Evolutionary conservation across 1,140 invertebrate species (phyloP).

Genomic region (Harlomillsia oculata): DNA sequence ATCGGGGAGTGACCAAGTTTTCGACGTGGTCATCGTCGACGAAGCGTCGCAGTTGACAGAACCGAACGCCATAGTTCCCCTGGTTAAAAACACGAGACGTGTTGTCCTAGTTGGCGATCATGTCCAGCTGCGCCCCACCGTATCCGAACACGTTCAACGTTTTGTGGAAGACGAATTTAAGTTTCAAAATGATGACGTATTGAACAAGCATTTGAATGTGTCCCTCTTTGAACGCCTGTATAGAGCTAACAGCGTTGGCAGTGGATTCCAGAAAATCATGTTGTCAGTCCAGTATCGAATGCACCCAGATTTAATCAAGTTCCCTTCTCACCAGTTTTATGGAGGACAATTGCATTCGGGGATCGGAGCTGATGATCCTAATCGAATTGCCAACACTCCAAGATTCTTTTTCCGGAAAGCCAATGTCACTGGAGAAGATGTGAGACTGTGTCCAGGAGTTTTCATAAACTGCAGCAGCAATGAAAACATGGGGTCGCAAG

Average conservation of each 20-base stretch:
- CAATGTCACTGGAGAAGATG: constrained; percentile 19
- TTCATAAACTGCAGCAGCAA: not conserved
- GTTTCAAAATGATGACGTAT: not conserved
- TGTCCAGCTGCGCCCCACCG: constrained; percentile 46
- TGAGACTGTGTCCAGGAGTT: not conserved
- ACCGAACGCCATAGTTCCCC: constrained; percentile 43
- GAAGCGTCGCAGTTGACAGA: constrained; percentile 40
- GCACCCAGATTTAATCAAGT: constrained; percentile 41
- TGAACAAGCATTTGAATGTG: not conserved
- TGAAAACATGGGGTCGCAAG: not conserved
- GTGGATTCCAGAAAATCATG: constrained; percentile 34
- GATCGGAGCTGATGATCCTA: not conserved
- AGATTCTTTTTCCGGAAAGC: constrained; percentile 2
- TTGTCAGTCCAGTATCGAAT: constrained; percentile 47
- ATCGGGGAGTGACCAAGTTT: not conserved
- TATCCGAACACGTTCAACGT: constrained; percentile 32
- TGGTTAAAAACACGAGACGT: constrained; percentile 38
- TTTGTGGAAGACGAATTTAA: not conserved
- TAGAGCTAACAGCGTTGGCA: not conserved
- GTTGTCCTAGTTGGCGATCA: constrained; percentile 50
- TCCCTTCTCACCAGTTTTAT: constrained; percentile 44
- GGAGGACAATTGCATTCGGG: constrained; percentile 41
- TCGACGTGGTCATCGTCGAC: constrained; percentile 9
- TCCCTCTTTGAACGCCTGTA: constrained; percentile 45
- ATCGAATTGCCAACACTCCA: not conserved